Conservation (phyloP, 1,140 invertebrate species). For the Uloborus diversus region DNA sequence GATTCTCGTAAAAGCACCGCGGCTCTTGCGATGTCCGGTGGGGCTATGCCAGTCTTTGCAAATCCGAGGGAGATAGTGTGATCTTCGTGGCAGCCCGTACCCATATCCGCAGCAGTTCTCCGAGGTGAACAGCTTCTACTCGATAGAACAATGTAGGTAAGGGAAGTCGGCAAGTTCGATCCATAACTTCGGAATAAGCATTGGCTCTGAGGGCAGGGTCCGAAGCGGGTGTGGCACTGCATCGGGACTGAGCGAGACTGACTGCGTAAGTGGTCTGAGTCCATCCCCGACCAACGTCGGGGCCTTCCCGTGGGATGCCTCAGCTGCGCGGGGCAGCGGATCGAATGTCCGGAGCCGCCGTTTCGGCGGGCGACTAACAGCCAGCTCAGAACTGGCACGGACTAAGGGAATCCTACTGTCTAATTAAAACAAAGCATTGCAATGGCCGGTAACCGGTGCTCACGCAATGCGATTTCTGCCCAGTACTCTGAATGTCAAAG, state of each 20-base stretch:
- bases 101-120: conserved; percentile 18
- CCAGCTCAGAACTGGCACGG: neutral
- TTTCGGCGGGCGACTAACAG: neutral
- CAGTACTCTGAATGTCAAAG: neutral
- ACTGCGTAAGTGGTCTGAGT: neutral
- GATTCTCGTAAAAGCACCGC: conserved; percentile 65
- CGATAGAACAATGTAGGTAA: neutral
- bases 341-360: neutral
- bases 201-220: conserved; percentile 9
- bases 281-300: neutral
- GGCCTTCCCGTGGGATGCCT: neutral
- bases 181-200: neutral
- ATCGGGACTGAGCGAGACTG: conserved; percentile 9
- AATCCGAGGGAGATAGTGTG: conserved; percentile 61
- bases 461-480: neutral
- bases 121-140: neutral
- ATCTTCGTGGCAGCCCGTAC: neutral
- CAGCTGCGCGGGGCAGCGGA: neutral
- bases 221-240: conserved; percentile 23
- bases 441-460: neutral
- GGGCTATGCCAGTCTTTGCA: conserved; percentile 65
- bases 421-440: conserved; percentile 18
- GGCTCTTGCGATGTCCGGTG: conserved; percentile 66
- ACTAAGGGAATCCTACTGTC: conserved; percentile 10
- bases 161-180: conserved; percentile 1